Evolutionary conservation across 1,140 invertebrate species (phyloP).

Genomic region (Grapholita molesta): DNA sequence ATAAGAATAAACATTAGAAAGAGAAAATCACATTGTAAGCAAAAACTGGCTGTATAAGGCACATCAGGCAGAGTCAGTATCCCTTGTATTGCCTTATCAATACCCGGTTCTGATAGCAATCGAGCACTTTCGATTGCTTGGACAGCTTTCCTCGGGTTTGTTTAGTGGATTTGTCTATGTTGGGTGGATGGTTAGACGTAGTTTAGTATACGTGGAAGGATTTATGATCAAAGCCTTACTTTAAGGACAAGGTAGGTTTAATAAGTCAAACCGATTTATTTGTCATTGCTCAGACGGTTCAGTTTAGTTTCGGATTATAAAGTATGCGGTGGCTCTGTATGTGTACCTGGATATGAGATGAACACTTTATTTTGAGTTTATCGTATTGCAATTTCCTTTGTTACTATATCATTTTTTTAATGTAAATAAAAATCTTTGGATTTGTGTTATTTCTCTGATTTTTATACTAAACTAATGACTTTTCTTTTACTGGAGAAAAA

Average conservation of each 20-base stretch:
- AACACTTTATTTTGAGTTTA: too few species aligned
- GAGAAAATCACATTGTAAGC: not conserved
- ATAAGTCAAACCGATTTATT: not conserved
- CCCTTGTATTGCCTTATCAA: conserved; percentile 15
- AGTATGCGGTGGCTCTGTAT: too few species aligned
- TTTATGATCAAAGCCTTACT: not conserved
- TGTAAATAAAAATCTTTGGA: too few species aligned
- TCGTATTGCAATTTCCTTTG: too few species aligned
- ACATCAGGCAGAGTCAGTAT: not conserved
- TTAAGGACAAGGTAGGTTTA: not conserved
- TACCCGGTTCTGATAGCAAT: conserved; percentile 9
- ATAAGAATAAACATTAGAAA: not conserved
- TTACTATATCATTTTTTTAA: too few species aligned
- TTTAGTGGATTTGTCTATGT: conserved; percentile 7
- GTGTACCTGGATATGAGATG: too few species aligned
- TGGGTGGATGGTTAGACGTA: not conserved
- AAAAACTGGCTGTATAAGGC: conserved; percentile 5
- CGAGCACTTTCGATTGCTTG: conserved; percentile 10
- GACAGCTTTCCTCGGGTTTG: conserved; percentile 11
- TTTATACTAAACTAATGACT: too few species aligned
- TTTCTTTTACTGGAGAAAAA: too few species aligned
- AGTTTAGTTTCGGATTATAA: too few species aligned
- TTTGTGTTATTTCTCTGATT: too few species aligned
- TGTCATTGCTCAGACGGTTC: too few species aligned
- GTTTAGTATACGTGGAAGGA: not conserved